Conservation (phyloP, 2,113 vertebrate species). For the Laticauda laticaudata region DNA sequence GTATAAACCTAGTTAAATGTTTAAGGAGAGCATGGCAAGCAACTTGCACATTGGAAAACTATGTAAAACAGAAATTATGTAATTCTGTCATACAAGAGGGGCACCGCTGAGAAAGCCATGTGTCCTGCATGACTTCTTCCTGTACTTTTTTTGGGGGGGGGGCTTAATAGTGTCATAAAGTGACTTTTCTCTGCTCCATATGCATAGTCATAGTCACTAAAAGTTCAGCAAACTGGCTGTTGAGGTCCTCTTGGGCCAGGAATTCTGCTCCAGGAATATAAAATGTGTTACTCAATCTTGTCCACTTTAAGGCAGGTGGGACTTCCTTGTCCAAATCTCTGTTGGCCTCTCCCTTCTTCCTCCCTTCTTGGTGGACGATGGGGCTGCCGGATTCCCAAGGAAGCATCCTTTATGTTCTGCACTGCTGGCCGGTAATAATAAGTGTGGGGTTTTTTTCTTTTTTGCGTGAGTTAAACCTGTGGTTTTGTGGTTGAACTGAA, state of each 20-base stretch:
- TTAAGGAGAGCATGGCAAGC: background rate
- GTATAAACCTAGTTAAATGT: background rate
- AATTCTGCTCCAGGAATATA: background rate
- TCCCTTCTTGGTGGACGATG: background rate
- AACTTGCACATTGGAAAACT: background rate
- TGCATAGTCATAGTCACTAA: background rate
- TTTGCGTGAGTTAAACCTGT: slow-evolving; percentile 10
- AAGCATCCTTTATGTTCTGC: background rate
- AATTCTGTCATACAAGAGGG: background rate
- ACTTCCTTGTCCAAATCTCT: background rate
- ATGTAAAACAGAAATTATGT: background rate
- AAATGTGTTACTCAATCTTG: no score
- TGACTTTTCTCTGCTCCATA: background rate
- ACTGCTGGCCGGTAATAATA: background rate
- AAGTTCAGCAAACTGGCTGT: background rate
- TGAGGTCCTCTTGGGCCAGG: background rate
- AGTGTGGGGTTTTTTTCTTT: background rate
- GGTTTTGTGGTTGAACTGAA: slow-evolving; percentile 67
- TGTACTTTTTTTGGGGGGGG: background rate
- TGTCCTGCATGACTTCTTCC: background rate
- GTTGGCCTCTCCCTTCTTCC: background rate
- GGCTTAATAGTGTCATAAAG: background rate
- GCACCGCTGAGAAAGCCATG: background rate
- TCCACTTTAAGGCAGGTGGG: no score
- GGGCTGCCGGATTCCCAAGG: accelerated